Base-by-base conservation (phyloP, 2,797 vertebrate species). In the Leptoclinus maculatus region DNA sequence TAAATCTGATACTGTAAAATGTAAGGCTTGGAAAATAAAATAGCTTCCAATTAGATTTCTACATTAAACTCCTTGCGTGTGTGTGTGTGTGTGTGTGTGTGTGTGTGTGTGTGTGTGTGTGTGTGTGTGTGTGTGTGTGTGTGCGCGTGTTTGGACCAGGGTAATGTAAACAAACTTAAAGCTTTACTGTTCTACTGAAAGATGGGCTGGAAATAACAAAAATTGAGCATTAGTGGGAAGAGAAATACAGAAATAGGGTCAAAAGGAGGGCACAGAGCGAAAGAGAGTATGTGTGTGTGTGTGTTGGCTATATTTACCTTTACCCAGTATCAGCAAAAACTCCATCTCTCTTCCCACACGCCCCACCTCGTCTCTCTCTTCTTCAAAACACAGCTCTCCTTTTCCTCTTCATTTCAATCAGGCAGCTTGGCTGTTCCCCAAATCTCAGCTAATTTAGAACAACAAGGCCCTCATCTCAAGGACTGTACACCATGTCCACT, bases 401-500 rank as follows among this genome's bases (percentile, higher is more conserved):
- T 79, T 47, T 60, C 8, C 9, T 47, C 9, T 66, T 75, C 27
- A 32, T 81, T 85, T 71, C 21, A 64, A 7, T 78, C 62, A 47
- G 76, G 56, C 66, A 65, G 59, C 66, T 88, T 89, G 88, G 89
- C 89, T 82, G 70, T 72, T 82, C 41, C 66, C 68, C 87, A 89
- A 80, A 79, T 85, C 79, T 83, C 45, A 57, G 76, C 82, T 88
- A 86, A 93, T 93, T 88, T 87, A 67, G 72, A 90, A 88, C 80
- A 87, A 82, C 74, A 79, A 73, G 80, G 70, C 71, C 73, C 85
- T 92, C 83, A 78, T 87, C 75, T 90, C 79, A 65, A 92, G 82
- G 76, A 83, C 64, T 19, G 32, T 59, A 72, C 87, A 87, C 76
- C 58, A 19, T 88, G 85, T 83, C 81, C 87, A 83, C 75, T 88